phyloP scores from a whole-genome alignment of 2,888 invertebrate species.

The Eupithecia tripunctaria region DNA sequence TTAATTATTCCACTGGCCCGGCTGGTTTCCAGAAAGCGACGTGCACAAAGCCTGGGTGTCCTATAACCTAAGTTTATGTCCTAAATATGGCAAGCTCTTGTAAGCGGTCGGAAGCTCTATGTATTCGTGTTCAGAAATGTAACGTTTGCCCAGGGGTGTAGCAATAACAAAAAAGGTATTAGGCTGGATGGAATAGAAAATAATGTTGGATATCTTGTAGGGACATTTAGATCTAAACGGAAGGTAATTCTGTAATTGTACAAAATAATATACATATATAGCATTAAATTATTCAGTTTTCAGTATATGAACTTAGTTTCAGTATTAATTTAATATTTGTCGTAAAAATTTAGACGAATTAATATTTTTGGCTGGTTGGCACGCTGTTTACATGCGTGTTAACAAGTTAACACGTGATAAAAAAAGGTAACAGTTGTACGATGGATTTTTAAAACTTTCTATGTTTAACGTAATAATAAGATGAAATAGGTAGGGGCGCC shows the following conservation, averaged over 20 bases:
- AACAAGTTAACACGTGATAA: too few species aligned
- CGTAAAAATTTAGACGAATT: too few species aligned
- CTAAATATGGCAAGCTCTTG: slow-evolving; percentile 13
- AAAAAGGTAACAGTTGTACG: too few species aligned
- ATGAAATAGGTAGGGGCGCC: too few species aligned
- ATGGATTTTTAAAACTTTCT: too few species aligned
- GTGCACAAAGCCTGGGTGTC: slow-evolving; percentile 25
- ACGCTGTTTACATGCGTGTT: too few species aligned
- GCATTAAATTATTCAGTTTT: too few species aligned
- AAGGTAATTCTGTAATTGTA: neutral
- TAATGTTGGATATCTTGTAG: neutral
- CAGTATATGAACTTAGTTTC: too few species aligned
- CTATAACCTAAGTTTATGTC: slow-evolving; percentile 24
- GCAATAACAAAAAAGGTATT: neutral
- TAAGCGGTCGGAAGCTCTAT: neutral
- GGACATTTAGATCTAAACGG: neutral
- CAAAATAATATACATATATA: too few species aligned
- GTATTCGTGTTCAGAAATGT: slow-evolving; percentile 10
- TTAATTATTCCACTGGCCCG: slow-evolving; percentile 18
- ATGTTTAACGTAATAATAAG: too few species aligned
- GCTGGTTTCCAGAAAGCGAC: slow-evolving; percentile 12
- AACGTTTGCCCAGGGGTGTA: slow-evolving; percentile 1
- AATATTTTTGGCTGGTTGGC: too few species aligned
- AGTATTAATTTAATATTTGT: too few species aligned
- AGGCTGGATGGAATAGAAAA: neutral